Base-by-base conservation (phyloP, 2,113 vertebrate genomes). In the Oncorhynchus mykiss region DNA sequence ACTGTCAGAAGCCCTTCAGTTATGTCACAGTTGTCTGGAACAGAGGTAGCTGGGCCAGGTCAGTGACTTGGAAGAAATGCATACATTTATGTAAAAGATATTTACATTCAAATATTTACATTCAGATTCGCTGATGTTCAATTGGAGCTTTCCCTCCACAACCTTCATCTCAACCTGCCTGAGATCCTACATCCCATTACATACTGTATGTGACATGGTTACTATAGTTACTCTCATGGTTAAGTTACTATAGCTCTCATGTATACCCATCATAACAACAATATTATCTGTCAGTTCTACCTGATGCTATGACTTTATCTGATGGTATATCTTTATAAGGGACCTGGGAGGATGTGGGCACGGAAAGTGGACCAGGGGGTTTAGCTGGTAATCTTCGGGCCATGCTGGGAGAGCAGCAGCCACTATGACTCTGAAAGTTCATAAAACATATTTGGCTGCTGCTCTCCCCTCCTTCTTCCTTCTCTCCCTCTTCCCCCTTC, bases 51-150 rank as follows among this genome's bases (percentile, higher is more conserved):
- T 81, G 67, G 76, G 68, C 76, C 24, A 66, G 71, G 75, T 62
- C 74, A 60, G 62, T 89, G 86, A 90, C 87, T 88, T 91, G 87
- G 87, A 85, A 86, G 79, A 82, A 81, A 87, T 91, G 64, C 82
- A 89, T 88, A 88, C 88, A 90, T 89, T 77, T 70, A 88, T 88
- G 83, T 18, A 88, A 89, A 82, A 85, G 73, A 86, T 78, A 67
- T 82, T n/a, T n/a, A n/a, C n/a, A n/a, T n/a, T n/a, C n/a, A 71
- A 73, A 87, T 87, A 87, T 90, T 90, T 90, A 87, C 82, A 87
- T 90, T 88, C 83, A 86, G 76, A 91, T 78, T 74, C 62, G 72
- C 73, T 60, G 12, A 16, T 76, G 48, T 67, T 81, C 70, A 71
- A 72, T 6, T 80, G 29, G 4, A 66, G 54, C 74, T 75, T 72